Base-by-base conservation (phyloP, 35 echinoderm and acorn worm genomes). In the Ptychodera flava region DNA sequence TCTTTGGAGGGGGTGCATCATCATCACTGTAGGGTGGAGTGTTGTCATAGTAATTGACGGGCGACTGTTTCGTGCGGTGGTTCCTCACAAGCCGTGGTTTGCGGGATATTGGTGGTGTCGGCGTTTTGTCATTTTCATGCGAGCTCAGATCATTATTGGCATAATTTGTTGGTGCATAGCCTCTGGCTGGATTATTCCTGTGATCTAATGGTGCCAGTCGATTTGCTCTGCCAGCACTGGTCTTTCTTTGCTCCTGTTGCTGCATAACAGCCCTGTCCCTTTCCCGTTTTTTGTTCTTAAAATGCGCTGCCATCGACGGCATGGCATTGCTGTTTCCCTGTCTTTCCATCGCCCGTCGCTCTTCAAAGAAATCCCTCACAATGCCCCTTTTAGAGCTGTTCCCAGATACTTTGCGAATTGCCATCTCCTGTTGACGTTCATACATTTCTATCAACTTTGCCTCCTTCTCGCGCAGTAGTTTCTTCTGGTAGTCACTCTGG, bases 361-460 rank as follows among this genome's bases (percentile, higher is more conserved):
- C 92, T 27, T 75, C 38, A 34, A 97, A 97, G 34, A 97, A 97
- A 34, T 97, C 92, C 31, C 95, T 83, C 0, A 97, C 95, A 1
- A 97, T 88, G 16, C 95, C 95, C 29, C 52, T 80, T n/a, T 86
- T 85, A 33, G 38, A 64, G 15, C 32, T 35, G 83, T 85, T 33
- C 15, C 87, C 33, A n/a, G 34, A 28, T 10, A 90, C 85, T 64
- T 83, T 90, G 36, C 80, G 78, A 16, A 94, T 36, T 33, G 91
- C 91, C 78, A 84, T 34, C 16, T 94, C 83, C 36, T 97, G 92
- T 35, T 91, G 85, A 35, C 82, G 78, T 32, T 97, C 38, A 80
- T 93, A 89, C 82, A 97, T 93, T 30, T 88, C 85, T 30, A 87
- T 89, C 80, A 97, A 79, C 77, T 97, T 97, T 1, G 80, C 90